Base-by-base conservation (phyloP, 1,140 invertebrate species). In the Drosophila tani region DNA sequence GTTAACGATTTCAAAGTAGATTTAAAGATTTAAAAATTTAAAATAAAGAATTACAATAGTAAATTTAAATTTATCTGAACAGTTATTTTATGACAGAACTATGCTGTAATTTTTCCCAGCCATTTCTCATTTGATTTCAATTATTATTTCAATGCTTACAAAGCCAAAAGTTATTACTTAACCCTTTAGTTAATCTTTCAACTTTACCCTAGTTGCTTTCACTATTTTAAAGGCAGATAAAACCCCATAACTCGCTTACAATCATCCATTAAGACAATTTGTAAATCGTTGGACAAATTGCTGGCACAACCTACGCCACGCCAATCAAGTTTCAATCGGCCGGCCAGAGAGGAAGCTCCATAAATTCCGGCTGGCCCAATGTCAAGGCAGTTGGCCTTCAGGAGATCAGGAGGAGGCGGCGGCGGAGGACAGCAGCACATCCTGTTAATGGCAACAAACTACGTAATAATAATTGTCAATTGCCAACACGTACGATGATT, bases 381-480 rank as follows among this genome's bases (percentile, higher is more conserved):
- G 51, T 70, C 49, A 71, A 32, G 68, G 41, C 68, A 45, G 29
- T 35, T 41, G 46, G 19, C 19, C 38, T 40, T 29, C 38, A 11
- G 49, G 21, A 46, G 53, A 55, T 55, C 53, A 59, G 17, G 17
- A 38, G 27, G 19, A 35, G 29, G 58, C 4, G 17, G 40, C 8
- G 41, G 50, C n/a, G 5, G 38, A 29, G 64, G 50, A 32, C 27
- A 47, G 58, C 46, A 65, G 75, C 66, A 73, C 75, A 73, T 79
- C 68, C 75, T 79, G 76, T 79, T 79, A 79, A 79, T 79, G 76
- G 76, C 75, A 79, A 79, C 75, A 79, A 79, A 87, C 84, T 88
- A 88, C 81, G 81, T 88, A 87, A 87, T 87, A 87, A 87, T 87
- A 87, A 87, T 87, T 87, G 84, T 87, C 84, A 87, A 87, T 87